These are phyloP conservation scores for Chionodraco myersi DNA, from an alignment of 2,113 vertebrate species.

Conservation along the genomic window DNA sequence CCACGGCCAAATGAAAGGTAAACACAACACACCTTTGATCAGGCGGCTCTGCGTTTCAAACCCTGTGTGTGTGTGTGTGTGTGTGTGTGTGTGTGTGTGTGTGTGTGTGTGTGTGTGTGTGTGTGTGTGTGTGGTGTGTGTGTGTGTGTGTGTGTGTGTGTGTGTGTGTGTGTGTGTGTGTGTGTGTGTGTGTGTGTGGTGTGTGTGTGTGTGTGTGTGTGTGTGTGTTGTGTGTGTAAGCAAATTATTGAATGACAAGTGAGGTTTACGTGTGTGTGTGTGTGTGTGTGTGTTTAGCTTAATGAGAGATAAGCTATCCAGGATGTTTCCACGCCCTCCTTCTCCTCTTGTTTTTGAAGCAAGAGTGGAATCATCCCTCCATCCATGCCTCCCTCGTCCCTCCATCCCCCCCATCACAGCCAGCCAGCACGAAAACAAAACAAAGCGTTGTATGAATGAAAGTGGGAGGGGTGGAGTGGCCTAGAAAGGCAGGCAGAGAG, in stretches of 20 bases:
- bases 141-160: too few relatives aligned
- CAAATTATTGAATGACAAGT: too few relatives aligned
- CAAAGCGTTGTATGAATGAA: slow-evolving; percentile 80
- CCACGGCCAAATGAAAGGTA: slow-evolving; percentile 73
- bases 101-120: too few relatives aligned
- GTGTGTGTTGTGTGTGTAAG: too few relatives aligned
- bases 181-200: too few relatives aligned
- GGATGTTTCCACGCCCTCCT: slow-evolving; percentile 56
- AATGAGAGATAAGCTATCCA: slow-evolving; percentile 62
- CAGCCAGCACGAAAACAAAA: slow-evolving; percentile 75
- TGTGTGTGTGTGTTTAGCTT: slow-evolving; percentile 29
- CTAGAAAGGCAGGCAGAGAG: slow-evolving; percentile 77
- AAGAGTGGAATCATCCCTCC: slow-evolving; percentile 60
- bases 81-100: too few relatives aligned
- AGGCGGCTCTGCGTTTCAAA: slow-evolving; percentile 59
- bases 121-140: slow-evolving; percentile 17
- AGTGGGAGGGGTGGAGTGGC: slow-evolving; percentile 77
- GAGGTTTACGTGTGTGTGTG: too few relatives aligned
- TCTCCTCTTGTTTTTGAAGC: slow-evolving; percentile 62
- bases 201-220: too few relatives aligned
- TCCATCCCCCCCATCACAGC: slow-evolving; percentile 9
- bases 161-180: too few relatives aligned
- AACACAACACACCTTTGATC: slow-evolving; percentile 80
- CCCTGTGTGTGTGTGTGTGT: slow-evolving; percentile 25
- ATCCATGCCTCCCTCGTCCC: background rate